Evolutionary conservation across 2,797 vertebrate species (phyloP).

Genomic region (Leptodactylus fallax): DNA sequence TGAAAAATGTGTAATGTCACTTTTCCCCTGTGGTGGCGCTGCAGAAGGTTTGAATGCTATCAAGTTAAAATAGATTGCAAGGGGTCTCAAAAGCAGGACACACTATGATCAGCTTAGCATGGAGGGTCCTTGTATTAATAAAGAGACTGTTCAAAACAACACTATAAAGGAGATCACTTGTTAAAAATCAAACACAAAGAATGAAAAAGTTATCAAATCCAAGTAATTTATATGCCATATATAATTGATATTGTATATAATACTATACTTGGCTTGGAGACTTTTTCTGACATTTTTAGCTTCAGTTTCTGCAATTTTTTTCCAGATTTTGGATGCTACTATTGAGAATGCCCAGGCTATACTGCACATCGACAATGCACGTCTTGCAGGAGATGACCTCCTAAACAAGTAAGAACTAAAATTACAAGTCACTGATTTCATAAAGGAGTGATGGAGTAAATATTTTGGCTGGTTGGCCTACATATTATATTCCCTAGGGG

Average conservation of each 20-base stretch:
- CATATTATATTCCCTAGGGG: too few relatives aligned
- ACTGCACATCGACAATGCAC: conserved; percentile 80
- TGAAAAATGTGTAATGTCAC: not conserved
- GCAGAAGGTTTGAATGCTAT: not conserved
- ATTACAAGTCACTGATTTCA: too few relatives aligned
- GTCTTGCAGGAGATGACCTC: conserved; percentile 80
- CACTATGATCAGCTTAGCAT: not conserved
- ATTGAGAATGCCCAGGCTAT: conserved; percentile 73
- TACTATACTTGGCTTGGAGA: not conserved
- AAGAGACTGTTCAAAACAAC: too few relatives aligned
- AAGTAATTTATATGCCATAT: not conserved
- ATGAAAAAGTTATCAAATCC: too few relatives aligned
- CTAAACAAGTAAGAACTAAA: conserved; percentile 76
- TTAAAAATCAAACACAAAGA: too few relatives aligned
- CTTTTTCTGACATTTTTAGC: not conserved
- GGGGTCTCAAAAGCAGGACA: not conserved
- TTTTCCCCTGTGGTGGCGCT: not conserved
- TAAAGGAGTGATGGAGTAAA: too few relatives aligned
- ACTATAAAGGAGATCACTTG: too few relatives aligned
- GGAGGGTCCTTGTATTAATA: not conserved
- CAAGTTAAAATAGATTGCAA: too few relatives aligned
- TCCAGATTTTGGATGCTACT: conserved; percentile 75
- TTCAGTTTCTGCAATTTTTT: conserved; percentile 14
- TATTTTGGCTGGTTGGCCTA: too few relatives aligned
- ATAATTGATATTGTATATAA: not conserved